phyloP scores from a whole-genome alignment of 2,888 invertebrate species.

The Epistrophe eligans region DNA sequence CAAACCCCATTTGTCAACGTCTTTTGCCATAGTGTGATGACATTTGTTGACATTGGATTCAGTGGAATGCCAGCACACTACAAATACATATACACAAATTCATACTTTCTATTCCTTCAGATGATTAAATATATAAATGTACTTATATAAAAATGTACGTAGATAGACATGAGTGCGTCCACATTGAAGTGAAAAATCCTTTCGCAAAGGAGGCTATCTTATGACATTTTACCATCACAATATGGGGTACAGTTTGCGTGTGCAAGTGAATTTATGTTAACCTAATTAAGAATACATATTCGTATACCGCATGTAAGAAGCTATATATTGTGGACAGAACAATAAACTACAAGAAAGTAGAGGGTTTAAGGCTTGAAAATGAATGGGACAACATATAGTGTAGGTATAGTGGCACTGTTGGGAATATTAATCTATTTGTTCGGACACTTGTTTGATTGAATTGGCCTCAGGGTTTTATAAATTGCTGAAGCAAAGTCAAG shows the following conservation, averaged over 20 bases:
- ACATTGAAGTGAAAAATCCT: slow-evolving; percentile 19
- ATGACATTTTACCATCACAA: slow-evolving; percentile 14
- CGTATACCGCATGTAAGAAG: neutral
- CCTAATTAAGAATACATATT: slow-evolving; percentile 52
- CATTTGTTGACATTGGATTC: slow-evolving; percentile 62
- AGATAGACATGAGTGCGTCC: neutral
- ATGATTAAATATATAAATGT: neutral
- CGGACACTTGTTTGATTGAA: slow-evolving; percentile 53
- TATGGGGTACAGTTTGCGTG: slow-evolving; percentile 32
- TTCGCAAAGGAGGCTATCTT: slow-evolving; percentile 8
- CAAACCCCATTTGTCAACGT: slow-evolving; percentile 62
- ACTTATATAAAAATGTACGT: no score
- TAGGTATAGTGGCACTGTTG: slow-evolving; percentile 8
- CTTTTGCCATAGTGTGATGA: slow-evolving; percentile 35
- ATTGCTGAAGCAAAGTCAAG: slow-evolving; percentile 8
- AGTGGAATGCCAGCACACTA: slow-evolving; percentile 16
- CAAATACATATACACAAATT: neutral
- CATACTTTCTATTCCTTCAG: neutral
- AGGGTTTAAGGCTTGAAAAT: neutral
- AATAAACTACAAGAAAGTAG: no score
- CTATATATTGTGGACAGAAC: no score
- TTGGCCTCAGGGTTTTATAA: slow-evolving; percentile 33
- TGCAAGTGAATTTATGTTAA: slow-evolving; percentile 66
- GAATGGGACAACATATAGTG: neutral
- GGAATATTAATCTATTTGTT: slow-evolving; percentile 60